Evolutionary conservation across 2,113 vertebrate genomes (phyloP), one percentile per base, ranked within the genome.

Genomic region (Desmodus rotundus): DNA sequence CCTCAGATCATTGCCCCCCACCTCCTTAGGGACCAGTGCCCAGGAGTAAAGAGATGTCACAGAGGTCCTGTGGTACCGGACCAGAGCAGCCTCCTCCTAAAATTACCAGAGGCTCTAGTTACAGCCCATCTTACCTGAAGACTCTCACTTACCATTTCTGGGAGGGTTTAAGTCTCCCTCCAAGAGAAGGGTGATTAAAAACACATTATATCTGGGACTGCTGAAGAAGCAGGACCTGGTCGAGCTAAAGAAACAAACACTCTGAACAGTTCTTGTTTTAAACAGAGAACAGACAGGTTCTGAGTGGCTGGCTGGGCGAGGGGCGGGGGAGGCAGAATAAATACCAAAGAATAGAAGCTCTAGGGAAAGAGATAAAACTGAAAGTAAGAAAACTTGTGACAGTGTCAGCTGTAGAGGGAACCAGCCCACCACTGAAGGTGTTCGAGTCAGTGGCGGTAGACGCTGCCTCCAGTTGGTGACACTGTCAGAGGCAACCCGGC

Each of bases 401-500:
- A 5, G 5, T 10, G 4, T 41, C 17, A 0, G 56, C 67, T 31
- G 16, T 16, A 41, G 77, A n/a, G 26, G n/a, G 20, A 28, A 26
- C 41, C 16, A 14, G 16, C 45, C 47, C 26, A 3, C 26, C 52
- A n/a, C 3, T 5, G 9, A 45, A 47, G n/a, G 38, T 5, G 7
- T 2, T 33, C 8, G 4, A 8, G 20, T 12, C 22, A 2, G 5
- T 13, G 4, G 0, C 6, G 11, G 43, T 20, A 43, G 31, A 43
- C 13, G 26, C 56, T 36, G 16, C 17, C 28, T n/a, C 58, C 13
- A 15, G 14, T 4, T 20, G 17, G 33, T 10, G 5, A 22, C 0
- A 38, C 82, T 16, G 28, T 17, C 54, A 38, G 38, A 47, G 20
- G 19, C 7, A 38, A 8, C 38, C 36, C 26, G 33, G 89, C 65